These are phyloP conservation scores for Anastrepha obliqua DNA, from an alignment of 1,140 invertebrate species.

Conservation along the genomic window DNA sequence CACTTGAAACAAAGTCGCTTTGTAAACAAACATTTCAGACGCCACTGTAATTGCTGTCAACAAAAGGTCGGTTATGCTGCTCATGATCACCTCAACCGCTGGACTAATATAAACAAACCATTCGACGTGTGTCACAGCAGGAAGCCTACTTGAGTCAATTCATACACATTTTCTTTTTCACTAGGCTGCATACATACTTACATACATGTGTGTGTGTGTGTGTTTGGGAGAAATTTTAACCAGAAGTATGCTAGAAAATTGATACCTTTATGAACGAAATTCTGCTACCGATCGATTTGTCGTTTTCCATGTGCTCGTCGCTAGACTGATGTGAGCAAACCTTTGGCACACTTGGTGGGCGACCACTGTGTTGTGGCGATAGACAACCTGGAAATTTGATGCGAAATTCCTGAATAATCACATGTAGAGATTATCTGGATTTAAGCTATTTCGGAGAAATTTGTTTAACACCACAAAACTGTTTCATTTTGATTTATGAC, in stretches of 20 bases:
- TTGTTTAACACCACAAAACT: too few species aligned
- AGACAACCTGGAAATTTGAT: not conserved
- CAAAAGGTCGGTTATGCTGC: not conserved
- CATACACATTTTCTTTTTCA: not conserved
- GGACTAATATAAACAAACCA: not conserved
- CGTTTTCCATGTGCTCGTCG: too few species aligned
- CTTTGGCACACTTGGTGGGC: not conserved
- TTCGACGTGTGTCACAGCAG: slow-evolving; percentile 9
- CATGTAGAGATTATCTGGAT: too few species aligned
- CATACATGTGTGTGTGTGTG: not conserved
- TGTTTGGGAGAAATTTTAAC: not conserved
- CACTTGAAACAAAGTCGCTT: not conserved
- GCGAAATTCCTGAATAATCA: not conserved
- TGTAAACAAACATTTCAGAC: slow-evolving; percentile 12
- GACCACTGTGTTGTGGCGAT: not conserved
- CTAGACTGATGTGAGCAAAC: too few species aligned
- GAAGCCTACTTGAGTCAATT: slow-evolving; percentile 6
- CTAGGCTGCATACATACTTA: not conserved
- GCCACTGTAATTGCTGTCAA: not conserved
- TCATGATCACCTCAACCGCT: not conserved
- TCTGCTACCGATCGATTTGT: not conserved
- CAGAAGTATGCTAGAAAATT: not conserved
- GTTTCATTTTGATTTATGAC: too few species aligned
- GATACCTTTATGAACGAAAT: not conserved
- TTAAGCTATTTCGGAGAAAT: too few species aligned